Evolutionary conservation across 2,888 invertebrate genomes (phyloP).

Genomic region (Carterocephalus palaemon): DNA sequence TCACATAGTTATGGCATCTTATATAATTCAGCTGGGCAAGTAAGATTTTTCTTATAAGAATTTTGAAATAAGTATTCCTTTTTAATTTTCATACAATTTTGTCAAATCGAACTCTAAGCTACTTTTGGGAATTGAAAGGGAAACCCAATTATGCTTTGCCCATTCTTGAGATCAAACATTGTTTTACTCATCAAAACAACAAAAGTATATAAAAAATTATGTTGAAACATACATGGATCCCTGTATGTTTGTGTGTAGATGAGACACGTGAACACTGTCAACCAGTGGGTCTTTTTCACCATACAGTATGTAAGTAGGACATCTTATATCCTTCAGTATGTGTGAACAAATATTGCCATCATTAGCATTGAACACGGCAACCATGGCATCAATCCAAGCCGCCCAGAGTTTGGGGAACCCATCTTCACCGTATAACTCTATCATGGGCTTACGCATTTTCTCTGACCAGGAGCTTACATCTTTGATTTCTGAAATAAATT

Average conservation of each 20-base stretch:
- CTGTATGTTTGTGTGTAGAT: conserved; percentile 83
- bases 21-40: too few relatives aligned
- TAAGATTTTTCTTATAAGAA: too few relatives aligned
- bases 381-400: conserved; percentile 84
- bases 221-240: conserved; percentile 81
- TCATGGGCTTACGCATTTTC: conserved; percentile 85
- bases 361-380: conserved; percentile 74
- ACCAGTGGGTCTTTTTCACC: conserved; percentile 91
- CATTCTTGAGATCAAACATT: too few relatives aligned
- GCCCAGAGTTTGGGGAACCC: conserved; percentile 84
- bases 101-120: too few relatives aligned
- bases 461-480: conserved; percentile 89
- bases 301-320: conserved; percentile 89
- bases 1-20: too few relatives aligned
- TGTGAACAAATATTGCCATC: conserved; percentile 86
- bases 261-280: conserved; percentile 84
- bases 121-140: too few relatives aligned
- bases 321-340: conserved; percentile 81
- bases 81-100: too few relatives aligned
- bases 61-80: too few relatives aligned
- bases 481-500: conserved; percentile 78
- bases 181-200: too few relatives aligned
- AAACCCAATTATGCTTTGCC: too few relatives aligned
- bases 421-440: conserved; percentile 85
- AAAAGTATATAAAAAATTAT: too few relatives aligned